Evolutionary conservation across 2,888 invertebrate genomes (phyloP).

Genomic region (Chydorus sphaericus): DNA sequence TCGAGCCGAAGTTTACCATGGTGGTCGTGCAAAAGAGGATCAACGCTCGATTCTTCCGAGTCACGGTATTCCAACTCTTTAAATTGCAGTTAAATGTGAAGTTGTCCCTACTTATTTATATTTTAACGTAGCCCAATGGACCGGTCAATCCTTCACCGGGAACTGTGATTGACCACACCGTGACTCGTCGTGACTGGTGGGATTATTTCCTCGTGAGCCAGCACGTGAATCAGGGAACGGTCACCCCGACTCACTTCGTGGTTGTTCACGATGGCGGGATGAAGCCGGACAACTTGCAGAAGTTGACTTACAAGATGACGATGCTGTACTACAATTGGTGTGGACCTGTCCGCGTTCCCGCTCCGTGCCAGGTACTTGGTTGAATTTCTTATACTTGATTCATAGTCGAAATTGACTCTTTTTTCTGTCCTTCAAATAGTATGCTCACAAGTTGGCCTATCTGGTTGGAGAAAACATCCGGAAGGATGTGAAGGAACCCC

Average conservation of each 20-base stretch:
- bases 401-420: not conserved
- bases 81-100: too few species aligned
- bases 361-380: constrained; percentile 48
- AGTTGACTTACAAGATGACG: constrained; percentile 72
- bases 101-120: too few species aligned
- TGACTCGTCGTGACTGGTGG: constrained; percentile 57
- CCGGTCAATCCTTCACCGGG: constrained; percentile 62
- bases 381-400: not conserved
- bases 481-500: constrained; percentile 34
- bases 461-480: constrained; percentile 69
- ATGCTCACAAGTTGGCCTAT: constrained; percentile 82
- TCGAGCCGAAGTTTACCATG: constrained; percentile 52
- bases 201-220: constrained; percentile 85
- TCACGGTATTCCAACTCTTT: constrained; percentile 25
- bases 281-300: constrained; percentile 66
- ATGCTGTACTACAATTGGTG: constrained; percentile 95
- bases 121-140: not conserved
- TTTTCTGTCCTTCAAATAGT: constrained; percentile 37
- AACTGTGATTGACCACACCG: constrained; percentile 62
- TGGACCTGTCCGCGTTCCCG: constrained; percentile 82
- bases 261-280: constrained; percentile 58
- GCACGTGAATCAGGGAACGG: constrained; percentile 68
- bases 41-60: constrained; percentile 59
- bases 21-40: constrained; percentile 86
- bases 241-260: constrained; percentile 79